phyloP scores from a whole-genome alignment of 2,888 invertebrate species.

The Congeria kusceri region DNA sequence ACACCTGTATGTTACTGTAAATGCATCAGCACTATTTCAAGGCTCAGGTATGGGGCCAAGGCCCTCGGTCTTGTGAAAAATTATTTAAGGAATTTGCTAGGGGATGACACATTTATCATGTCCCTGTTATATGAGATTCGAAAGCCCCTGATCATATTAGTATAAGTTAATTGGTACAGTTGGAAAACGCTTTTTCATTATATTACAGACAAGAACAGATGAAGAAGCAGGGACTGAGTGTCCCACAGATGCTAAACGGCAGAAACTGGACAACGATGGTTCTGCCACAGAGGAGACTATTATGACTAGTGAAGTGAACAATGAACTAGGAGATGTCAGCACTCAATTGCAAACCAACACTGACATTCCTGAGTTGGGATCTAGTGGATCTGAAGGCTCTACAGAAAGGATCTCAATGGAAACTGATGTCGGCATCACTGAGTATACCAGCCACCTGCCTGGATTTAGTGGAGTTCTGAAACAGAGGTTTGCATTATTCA shows the following conservation, averaged over 20 bases:
- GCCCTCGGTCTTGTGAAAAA: too few species aligned
- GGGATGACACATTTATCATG: too few species aligned
- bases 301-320: neutral
- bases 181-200: too few species aligned
- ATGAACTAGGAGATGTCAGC: neutral
- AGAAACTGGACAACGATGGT: neutral
- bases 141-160: too few species aligned
- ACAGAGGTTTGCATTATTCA: constrained; percentile 81
- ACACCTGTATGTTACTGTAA: too few species aligned
- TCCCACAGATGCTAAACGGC: neutral
- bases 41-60: too few species aligned
- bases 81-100: too few species aligned
- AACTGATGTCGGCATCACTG: constrained; percentile 82
- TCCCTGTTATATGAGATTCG: too few species aligned
- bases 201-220: neutral
- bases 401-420: constrained; percentile 59
- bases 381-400: neutral
- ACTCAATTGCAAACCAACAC: neutral
- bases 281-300: neutral
- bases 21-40: too few species aligned
- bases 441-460: constrained; percentile 78
- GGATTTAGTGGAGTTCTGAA: constrained; percentile 83
- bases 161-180: too few species aligned
- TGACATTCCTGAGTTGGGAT: neutral
- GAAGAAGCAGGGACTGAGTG: neutral